Conservation (phyloP, 2,888 invertebrate genomes). For the Himalopsyche japonica region DNA sequence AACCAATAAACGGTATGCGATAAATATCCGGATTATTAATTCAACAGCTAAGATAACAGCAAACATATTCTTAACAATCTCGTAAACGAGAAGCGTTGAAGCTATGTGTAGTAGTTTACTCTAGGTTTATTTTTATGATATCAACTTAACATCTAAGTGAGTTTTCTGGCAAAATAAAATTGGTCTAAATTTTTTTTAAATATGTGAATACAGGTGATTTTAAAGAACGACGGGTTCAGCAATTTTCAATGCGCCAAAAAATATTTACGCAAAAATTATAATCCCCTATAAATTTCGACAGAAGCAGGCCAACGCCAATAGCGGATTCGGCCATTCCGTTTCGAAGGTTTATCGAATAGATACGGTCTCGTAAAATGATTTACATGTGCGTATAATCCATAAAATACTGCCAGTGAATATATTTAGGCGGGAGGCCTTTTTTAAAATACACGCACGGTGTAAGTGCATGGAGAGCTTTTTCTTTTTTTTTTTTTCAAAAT, state of each 20-base stretch:
- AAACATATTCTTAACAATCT: too few species aligned
- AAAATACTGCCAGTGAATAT: constrained; percentile 9
- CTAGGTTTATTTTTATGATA: too few species aligned
- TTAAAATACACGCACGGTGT: background rate
- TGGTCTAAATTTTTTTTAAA: too few species aligned
- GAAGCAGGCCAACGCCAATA: constrained; percentile 16
- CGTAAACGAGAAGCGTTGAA: too few species aligned
- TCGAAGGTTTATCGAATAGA: constrained; percentile 33
- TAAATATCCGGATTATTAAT: too few species aligned
- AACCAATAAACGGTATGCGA: too few species aligned
- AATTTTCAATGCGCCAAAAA: background rate
- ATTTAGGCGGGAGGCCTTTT: background rate
- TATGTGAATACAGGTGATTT: too few species aligned
- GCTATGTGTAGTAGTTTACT: too few species aligned
- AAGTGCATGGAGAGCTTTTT: background rate
- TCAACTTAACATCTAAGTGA: too few species aligned
- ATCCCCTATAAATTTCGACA: constrained; percentile 13
- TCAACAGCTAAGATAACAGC: too few species aligned
- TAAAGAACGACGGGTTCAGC: too few species aligned
- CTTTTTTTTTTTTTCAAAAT: background rate
- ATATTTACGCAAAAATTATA: constrained; percentile 11
- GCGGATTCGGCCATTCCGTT: constrained; percentile 29
- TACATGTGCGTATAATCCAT: constrained; percentile 18
- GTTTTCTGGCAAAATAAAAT: too few species aligned
- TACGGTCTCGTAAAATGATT: constrained; percentile 38